Evolutionary conservation across 2,113 vertebrate species (phyloP), one percentile per base, ranked within the genome.

Genomic region (Chlamydotis undulata): DNA sequence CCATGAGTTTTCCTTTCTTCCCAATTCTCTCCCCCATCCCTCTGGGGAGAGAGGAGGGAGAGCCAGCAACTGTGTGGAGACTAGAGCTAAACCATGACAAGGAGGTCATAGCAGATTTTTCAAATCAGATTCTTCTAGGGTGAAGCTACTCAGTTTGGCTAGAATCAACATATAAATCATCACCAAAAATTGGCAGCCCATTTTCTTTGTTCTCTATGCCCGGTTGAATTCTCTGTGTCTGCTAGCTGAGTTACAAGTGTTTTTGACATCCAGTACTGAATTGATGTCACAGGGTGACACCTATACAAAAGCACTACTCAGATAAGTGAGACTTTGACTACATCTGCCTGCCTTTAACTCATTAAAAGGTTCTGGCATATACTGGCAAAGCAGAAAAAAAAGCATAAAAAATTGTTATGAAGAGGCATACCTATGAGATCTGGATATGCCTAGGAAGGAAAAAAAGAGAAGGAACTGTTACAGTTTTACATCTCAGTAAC

Each of bases 351-450:
- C 13, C 25, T 90, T 29, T 56, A n/a, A 18, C 18, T 78, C 33
- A 14, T 52, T 65, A 49, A 55, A 28, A 15, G 26, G 8, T 12
- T 43, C 31, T 74, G 10, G 6, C 65, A 47, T 3, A 6, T 39
- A 35, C 17, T 24, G 7, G 2, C 3, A 90, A 87, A 85, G 3
- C 2, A 50, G 10, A 24, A 61, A 73, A 56, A 17, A 19, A 7
- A 7, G 0, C 14, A 21, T 0, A 55, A 8, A 56, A 43, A 43
- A 18, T 56, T 41, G 2, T 17, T 47, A 19, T 6, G 8, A 4
- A 5, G 4, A 63, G 19, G 9, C 7, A n/a, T 17, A 37, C 1
- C 1, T 1, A 22, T 13, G 26, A 83, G 18, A 65, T 21, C 8
- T 52, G 25, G 4, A 17, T 71, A 45, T 24, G 14, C 6, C 55